A percentile compares a stretch with the other conserved stretches of the same genome.
These are phyloP conservation scores for Myotis vivesi DNA, from an alignment of 2,797 vertebrate genomes.

Conservation along the genomic window DNA sequence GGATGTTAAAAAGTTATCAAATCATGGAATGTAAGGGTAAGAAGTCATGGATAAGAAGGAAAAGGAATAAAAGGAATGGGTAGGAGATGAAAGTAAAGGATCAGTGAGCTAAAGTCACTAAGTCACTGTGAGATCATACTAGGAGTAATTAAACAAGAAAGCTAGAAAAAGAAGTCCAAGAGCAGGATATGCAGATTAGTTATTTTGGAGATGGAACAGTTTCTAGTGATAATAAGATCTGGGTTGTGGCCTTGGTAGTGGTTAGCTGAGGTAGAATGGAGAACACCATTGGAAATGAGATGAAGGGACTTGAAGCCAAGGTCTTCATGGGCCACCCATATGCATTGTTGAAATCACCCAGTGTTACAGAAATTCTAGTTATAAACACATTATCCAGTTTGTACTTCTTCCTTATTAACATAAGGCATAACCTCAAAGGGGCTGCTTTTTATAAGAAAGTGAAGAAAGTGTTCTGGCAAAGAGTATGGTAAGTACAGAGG, in stretches of 20 bases:
- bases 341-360: not conserved
- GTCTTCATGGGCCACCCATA: not conserved
- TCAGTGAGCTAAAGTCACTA: not conserved
- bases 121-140: not conserved
- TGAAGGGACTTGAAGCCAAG: not conserved
- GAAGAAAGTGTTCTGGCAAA: not conserved
- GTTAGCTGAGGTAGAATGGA: not conserved
- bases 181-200: not conserved
- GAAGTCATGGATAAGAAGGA: not conserved
- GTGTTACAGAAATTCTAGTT: not conserved
- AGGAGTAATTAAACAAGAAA: not conserved
- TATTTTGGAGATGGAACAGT: not conserved
- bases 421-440: not conserved
- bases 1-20: not conserved
- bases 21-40: not conserved
- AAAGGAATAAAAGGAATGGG: not conserved
- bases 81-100: not conserved
- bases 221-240: conserved; percentile 1
- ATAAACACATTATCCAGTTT: not conserved
- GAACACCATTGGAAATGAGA: not conserved
- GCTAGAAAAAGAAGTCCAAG: not conserved
- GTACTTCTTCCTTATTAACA: not conserved
- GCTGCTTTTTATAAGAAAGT: not conserved
- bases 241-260: not conserved
- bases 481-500: not conserved